Evolutionary conservation across 2,888 invertebrate species (phyloP).

Genomic region (Caenorhabditis sp.): DNA sequence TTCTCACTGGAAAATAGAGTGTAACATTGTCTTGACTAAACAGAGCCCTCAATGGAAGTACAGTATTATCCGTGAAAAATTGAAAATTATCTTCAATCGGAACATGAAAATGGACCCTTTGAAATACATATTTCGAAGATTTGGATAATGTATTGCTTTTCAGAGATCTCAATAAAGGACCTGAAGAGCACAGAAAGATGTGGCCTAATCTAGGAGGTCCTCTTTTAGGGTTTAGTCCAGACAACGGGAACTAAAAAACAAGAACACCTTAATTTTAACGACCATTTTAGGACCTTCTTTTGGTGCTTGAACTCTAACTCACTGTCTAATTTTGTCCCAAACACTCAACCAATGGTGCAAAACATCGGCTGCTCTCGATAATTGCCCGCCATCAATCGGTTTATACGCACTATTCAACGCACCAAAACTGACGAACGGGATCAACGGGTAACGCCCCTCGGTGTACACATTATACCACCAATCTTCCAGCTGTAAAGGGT

Average conservation of each 20-base stretch:
- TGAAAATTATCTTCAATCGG: no score
- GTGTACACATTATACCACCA: slow-evolving; percentile 64
- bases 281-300: no score
- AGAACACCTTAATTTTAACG: no score
- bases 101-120: no score
- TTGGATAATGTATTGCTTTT: no score
- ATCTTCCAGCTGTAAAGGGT: slow-evolving; percentile 57
- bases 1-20: slow-evolving; percentile 37
- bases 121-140: no score
- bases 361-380: slow-evolving; percentile 50
- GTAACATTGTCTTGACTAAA: background rate
- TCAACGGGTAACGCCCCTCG: slow-evolving; percentile 52
- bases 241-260: no score
- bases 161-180: no score
- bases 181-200: no score
- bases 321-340: slow-evolving; percentile 52
- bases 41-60: background rate
- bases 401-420: slow-evolving; percentile 34
- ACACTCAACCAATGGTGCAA: slow-evolving; percentile 38
- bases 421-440: slow-evolving; percentile 45
- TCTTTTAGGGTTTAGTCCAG: no score
- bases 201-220: no score
- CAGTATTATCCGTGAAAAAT: no score
- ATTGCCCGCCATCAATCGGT: slow-evolving; percentile 41
- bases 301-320: background rate